These are phyloP conservation scores for Aphrocallistes beatrix DNA, from an alignment of 37 sponge, comb jelly and placozoan species.

Conservation along the genomic window DNA sequence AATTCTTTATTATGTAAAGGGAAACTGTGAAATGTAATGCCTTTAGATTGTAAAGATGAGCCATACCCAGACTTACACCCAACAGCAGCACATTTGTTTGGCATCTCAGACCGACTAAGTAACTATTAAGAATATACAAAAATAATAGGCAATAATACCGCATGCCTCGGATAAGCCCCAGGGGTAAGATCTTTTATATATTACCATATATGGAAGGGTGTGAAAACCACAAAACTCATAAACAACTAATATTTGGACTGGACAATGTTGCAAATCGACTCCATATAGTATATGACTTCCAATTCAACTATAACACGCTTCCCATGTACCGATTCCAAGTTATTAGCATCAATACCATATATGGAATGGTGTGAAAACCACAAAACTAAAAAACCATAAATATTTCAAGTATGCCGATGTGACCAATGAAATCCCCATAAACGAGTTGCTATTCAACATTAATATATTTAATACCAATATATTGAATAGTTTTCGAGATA, in stretches of 20 bases:
- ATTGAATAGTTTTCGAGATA: no score
- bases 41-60: not conserved
- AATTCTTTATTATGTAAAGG: not conserved
- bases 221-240: not conserved
- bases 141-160: not conserved
- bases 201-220: not conserved
- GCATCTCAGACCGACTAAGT: not conserved
- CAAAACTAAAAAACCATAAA: no score
- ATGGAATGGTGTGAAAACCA: no score
- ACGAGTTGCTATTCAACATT: no score
- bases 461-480: no score
- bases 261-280: no score
- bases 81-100: not conserved
- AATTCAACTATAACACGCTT: no score
- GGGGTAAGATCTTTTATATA: not conserved
- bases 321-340: no score
- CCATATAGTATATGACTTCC: no score
- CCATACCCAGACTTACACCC: not conserved
- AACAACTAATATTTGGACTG: not conserved
- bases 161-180: not conserved
- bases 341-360: no score
- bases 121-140: not conserved
- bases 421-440: no score
- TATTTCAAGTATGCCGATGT: no score
- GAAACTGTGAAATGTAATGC: not conserved